phyloP scores from a whole-genome alignment of 2,888 invertebrate species.

The Apotomis betuletana region DNA sequence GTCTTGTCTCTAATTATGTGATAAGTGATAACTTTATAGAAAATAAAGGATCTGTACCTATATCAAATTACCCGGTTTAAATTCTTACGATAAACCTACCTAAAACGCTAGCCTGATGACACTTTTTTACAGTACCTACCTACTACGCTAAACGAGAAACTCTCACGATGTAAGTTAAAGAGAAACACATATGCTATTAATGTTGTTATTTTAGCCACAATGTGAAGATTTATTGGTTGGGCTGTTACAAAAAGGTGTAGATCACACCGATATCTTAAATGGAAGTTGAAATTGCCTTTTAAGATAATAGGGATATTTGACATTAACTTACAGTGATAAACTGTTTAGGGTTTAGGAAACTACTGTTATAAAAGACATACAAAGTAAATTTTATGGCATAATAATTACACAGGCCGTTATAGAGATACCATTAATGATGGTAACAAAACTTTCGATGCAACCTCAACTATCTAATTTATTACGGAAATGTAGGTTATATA shows the following conservation, averaged over 20 bases:
- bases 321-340: not conserved
- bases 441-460: not conserved
- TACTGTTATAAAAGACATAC: not conserved
- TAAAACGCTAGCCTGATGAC: too few species aligned
- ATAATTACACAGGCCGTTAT: not conserved
- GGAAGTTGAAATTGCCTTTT: not conserved
- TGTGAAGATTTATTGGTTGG: slow-evolving; percentile 7
- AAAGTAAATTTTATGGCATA: slow-evolving; percentile 10
- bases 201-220: slow-evolving; percentile 21
- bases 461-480: not conserved
- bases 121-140: too few species aligned
- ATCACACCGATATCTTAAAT: not conserved
- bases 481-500: not conserved
- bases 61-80: too few species aligned
- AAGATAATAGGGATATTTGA: not conserved
- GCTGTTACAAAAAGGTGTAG: not conserved
- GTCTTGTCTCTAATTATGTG: too few species aligned
- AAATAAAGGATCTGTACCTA: too few species aligned
- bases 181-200: slow-evolving; percentile 27
- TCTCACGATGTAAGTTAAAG: slow-evolving; percentile 6
- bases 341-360: not conserved
- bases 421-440: not conserved
- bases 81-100: too few species aligned
- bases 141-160: not conserved
- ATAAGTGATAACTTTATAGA: too few species aligned